phyloP scores from a whole-genome alignment of 2,113 vertebrate species.

The Aviceda subcristata region DNA sequence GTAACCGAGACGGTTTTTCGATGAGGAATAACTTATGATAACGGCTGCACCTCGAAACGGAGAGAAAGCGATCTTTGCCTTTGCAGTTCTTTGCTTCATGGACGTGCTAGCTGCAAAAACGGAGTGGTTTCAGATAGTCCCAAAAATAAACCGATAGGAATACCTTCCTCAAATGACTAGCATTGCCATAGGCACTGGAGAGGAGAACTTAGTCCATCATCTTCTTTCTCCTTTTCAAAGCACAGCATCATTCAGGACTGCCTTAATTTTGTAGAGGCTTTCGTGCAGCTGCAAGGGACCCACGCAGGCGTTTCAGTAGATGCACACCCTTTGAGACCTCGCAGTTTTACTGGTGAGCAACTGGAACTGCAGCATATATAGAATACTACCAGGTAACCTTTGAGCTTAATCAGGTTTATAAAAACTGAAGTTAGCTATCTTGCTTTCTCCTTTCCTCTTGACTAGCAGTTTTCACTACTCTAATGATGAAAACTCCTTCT shows the following conservation, averaged over 20 bases:
- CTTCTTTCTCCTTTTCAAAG: background rate
- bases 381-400: background rate
- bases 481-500: background rate
- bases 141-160: rapidly evolving
- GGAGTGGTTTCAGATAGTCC: background rate
- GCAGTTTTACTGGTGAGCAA: background rate
- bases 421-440: background rate
- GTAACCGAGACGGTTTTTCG: background rate
- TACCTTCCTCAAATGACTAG: background rate
- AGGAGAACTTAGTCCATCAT: background rate
- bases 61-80: background rate
- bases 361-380: background rate
- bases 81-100: background rate
- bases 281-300: background rate
- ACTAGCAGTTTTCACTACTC: background rate
- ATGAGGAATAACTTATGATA: background rate
- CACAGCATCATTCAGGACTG: background rate
- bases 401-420: background rate
- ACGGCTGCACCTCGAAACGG: rapidly evolving
- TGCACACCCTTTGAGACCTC: background rate
- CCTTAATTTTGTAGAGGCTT: background rate
- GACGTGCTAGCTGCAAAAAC: background rate
- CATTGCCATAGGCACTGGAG: rapidly evolving
- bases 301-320: background rate
- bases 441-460: background rate